These are phyloP conservation scores for Gavialis gangeticus DNA, from an alignment of 2,113 vertebrate species.

Conservation along the genomic window DNA sequence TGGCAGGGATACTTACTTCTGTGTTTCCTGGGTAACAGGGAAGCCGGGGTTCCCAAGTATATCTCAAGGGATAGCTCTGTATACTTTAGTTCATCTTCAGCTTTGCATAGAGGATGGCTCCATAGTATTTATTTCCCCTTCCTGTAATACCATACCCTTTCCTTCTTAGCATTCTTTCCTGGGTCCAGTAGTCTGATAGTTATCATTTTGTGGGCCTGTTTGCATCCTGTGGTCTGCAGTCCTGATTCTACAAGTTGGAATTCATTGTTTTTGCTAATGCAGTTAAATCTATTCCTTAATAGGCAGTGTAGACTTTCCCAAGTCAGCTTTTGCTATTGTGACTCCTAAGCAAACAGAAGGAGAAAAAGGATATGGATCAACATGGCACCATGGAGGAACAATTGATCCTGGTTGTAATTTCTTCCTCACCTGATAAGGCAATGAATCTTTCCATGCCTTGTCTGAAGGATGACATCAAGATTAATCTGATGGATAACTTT, in stretches of 20 bases:
- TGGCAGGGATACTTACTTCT: no score
- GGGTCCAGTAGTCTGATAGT: background rate
- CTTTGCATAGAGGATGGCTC: no score
- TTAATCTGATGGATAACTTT: no score
- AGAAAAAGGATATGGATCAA: background rate
- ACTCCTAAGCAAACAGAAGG: background rate
- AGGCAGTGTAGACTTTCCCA: background rate
- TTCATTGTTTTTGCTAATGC: background rate
- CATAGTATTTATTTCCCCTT: fast-evolving
- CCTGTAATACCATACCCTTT: background rate
- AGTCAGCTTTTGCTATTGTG: background rate
- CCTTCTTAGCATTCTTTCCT: background rate
- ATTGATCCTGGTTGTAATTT: background rate
- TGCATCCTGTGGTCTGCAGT: background rate
- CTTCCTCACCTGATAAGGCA: background rate
- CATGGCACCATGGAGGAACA: background rate
- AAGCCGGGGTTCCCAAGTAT: no score
- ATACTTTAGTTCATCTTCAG: no score
- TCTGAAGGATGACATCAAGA: no score
- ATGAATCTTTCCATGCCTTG: no score
- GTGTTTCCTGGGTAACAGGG: no score
- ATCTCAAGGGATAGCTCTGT: no score
- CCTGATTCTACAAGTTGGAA: background rate
- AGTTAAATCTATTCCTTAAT: background rate
- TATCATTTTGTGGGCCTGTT: background rate